phyloP scores from a whole-genome alignment of 2,113 vertebrate species.

The Gymnarchus niloticus region DNA sequence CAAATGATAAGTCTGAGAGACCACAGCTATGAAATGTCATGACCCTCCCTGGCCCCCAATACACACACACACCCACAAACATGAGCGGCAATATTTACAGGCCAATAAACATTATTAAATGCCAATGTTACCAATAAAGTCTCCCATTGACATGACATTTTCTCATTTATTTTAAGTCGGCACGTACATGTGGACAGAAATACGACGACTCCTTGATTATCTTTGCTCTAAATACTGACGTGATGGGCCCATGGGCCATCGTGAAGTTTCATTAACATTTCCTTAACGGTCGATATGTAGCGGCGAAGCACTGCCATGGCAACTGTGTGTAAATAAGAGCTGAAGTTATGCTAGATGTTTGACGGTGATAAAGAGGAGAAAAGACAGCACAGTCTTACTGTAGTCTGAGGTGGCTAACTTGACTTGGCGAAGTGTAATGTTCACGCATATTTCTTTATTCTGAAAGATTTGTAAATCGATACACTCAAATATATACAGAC shows the following conservation, averaged over 20 bases:
- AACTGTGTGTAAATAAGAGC: not conserved
- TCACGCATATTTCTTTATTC: not conserved
- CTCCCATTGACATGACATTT: not conserved
- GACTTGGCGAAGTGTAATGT: not conserved
- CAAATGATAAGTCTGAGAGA: conserved; percentile 1
- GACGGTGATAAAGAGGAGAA: not conserved
- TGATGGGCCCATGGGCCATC: not conserved
- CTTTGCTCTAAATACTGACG: not conserved
- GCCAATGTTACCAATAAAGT: not conserved
- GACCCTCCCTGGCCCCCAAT: too few species aligned
- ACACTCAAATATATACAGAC: not conserved
- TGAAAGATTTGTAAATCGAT: not conserved
- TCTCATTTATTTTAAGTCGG: not conserved
- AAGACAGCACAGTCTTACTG: not conserved
- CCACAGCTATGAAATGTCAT: not conserved
- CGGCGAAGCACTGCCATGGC: not conserved
- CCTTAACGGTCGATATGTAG: not conserved
- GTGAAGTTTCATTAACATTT: not conserved
- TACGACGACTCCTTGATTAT: not conserved
- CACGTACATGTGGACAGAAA: not conserved
- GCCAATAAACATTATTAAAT: too few species aligned
- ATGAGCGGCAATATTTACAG: not conserved
- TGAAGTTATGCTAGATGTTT: not conserved
- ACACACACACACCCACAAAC: not conserved
- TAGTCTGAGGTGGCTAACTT: not conserved